Evolutionary conservation across 2,113 vertebrate species (phyloP).

Genomic region (Plecotus auritus): DNA sequence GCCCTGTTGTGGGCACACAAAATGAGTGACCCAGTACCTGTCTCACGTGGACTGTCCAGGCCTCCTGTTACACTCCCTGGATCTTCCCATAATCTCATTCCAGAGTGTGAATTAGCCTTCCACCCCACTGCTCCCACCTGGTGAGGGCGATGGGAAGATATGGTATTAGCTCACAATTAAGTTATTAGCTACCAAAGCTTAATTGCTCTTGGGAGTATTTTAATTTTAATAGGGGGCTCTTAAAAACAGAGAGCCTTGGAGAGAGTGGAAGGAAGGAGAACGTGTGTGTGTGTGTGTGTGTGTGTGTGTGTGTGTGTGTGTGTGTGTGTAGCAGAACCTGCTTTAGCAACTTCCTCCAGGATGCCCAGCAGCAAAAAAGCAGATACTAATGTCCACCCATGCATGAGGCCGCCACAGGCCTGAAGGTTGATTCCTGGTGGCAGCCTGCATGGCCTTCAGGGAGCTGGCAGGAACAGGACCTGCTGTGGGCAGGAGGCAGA

Average conservation of each 20-base stretch:
- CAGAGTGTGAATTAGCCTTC: neutral
- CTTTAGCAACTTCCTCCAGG: neutral
- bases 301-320: neutral
- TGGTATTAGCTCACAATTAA: neutral
- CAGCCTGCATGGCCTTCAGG: neutral
- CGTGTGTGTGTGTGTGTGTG: neutral
- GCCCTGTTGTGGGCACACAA: neutral
- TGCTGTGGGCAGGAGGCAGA: neutral
- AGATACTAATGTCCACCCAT: fast-evolving
- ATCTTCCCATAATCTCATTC: neutral
- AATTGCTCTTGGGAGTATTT: slow-evolving; percentile 22
- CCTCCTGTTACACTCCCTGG: neutral
- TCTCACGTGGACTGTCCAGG: fast-evolving
- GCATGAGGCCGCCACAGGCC: fast-evolving
- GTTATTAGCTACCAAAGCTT: neutral
- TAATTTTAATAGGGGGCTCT: neutral
- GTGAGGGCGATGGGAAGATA: neutral
- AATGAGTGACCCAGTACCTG: fast-evolving
- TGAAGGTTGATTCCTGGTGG: neutral
- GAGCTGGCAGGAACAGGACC: neutral
- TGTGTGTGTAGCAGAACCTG: neutral
- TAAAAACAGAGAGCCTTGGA: neutral
- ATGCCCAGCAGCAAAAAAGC: too few species aligned
- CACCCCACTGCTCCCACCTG: neutral
- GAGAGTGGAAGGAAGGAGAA: neutral